Evolutionary conservation across 1,140 invertebrate species (phyloP).

Genomic region (Pissodes strobi): DNA sequence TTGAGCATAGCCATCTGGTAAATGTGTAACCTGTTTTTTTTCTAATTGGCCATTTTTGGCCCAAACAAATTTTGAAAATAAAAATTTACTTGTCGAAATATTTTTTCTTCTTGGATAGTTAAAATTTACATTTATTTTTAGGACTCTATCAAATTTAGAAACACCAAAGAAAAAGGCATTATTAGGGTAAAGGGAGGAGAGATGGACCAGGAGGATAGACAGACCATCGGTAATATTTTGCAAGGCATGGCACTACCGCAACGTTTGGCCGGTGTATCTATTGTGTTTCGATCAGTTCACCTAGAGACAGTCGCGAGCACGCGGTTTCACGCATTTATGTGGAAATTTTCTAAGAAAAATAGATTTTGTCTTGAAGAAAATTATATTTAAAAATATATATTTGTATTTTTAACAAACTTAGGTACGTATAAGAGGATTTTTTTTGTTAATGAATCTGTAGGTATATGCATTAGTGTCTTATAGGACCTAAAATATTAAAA

Average conservation of each 20-base stretch:
- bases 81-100: too few relatives aligned
- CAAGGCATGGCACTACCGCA: too few relatives aligned
- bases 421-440: background rate
- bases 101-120: too few relatives aligned
- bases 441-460: background rate
- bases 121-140: too few relatives aligned
- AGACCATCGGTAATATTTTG: too few relatives aligned
- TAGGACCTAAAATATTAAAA: background rate
- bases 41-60: too few relatives aligned
- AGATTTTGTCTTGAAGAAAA: background rate
- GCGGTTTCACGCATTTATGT: background rate
- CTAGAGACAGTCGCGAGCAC: background rate
- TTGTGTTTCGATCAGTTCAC: background rate
- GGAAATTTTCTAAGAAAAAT: background rate
- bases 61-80: too few relatives aligned
- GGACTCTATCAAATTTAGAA: too few relatives aligned
- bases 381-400: background rate
- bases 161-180: too few relatives aligned
- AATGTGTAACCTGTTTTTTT: too few relatives aligned
- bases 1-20: too few relatives aligned
- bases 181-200: background rate
- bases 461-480: background rate
- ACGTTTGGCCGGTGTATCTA: background rate
- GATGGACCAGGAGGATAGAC: conserved; percentile 2
- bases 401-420: background rate